A percentile compares a stretch with the other conserved stretches of the same genome.
Evolutionary conservation across 2,113 vertebrate species (phyloP).

Genomic region (Leiothrix lutea): DNA sequence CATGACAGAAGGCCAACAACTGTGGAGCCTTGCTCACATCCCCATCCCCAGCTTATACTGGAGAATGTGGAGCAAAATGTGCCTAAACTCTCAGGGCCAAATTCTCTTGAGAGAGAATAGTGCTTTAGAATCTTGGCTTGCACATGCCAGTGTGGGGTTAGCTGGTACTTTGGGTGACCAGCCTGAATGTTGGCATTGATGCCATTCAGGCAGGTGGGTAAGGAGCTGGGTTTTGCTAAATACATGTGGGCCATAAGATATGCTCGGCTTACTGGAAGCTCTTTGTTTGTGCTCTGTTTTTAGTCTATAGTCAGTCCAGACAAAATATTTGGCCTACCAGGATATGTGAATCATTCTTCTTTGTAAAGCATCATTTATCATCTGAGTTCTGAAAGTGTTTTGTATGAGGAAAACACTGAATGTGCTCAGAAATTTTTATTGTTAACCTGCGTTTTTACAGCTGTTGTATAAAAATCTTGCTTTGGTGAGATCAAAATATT

Average conservation of each 20-base stretch:
- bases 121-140: background rate
- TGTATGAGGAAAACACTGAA: background rate
- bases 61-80: background rate
- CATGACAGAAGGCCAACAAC: background rate
- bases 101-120: background rate
- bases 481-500: slow-evolving; percentile 63
- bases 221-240: background rate
- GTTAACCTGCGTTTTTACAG: slow-evolving; percentile 57
- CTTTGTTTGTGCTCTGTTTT: slow-evolving; percentile 39
- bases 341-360: slow-evolving; percentile 59
- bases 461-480: slow-evolving; percentile 36
- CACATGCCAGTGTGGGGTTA: background rate
- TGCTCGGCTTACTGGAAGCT: slow-evolving; percentile 28
- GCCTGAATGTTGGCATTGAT: background rate
- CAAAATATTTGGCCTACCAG: slow-evolving; percentile 70
- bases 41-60: fast-evolving
- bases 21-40: background rate
- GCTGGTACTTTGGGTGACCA: background rate
- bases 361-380: slow-evolving; percentile 49
- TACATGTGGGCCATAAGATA: background rate
- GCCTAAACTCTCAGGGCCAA: background rate
- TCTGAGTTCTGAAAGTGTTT: slow-evolving; percentile 46
- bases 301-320: slow-evolving; percentile 36
- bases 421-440: slow-evolving; percentile 17
- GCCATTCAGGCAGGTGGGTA: background rate